Evolutionary conservation across 1,140 invertebrate genomes (phyloP).

Genomic region (Orius insidiosus): DNA sequence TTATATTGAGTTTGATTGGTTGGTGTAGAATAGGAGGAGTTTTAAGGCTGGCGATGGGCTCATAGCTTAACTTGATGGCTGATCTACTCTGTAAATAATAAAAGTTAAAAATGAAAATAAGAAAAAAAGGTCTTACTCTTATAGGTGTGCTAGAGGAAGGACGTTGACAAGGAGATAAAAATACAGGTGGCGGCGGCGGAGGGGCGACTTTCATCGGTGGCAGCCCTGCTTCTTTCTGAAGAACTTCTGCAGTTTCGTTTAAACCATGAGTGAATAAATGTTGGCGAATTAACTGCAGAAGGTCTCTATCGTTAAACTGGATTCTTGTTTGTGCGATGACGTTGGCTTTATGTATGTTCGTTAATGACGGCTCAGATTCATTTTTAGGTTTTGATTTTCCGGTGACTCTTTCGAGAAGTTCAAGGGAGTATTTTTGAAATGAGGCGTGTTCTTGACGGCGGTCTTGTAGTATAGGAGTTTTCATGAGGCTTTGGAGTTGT

Average conservation of each 20-base stretch:
- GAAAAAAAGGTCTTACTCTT: conserved; percentile 16
- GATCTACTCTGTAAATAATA: background rate
- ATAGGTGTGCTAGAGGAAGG: conserved; percentile 10
- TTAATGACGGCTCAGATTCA: conserved; percentile 65
- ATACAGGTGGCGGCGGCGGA: conserved; percentile 28
- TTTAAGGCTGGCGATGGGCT: background rate
- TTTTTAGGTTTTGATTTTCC: conserved; percentile 71
- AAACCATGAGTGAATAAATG: conserved; percentile 68
- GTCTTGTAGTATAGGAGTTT: conserved; percentile 90
- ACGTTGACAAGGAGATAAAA: conserved; percentile 32
- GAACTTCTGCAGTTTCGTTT: conserved; percentile 43
- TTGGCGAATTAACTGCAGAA: conserved; percentile 80
- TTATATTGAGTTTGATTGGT: conserved; percentile 6
- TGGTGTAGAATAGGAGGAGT: background rate
- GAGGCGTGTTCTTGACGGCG: conserved; percentile 85
- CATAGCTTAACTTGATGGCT: background rate
- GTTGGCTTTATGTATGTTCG: conserved; percentile 78
- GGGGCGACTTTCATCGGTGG: conserved; percentile 28
- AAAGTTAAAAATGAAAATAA: background rate
- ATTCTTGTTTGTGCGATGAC: conserved; percentile 92
- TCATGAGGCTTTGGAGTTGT: conserved; percentile 87
- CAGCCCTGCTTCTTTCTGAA: conserved; percentile 62
- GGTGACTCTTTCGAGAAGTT: conserved; percentile 77
- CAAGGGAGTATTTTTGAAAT: conserved; percentile 89
- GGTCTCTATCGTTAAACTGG: conserved; percentile 78